phyloP scores from a whole-genome alignment of 2,797 vertebrate genomes.

The Poeciliopsis presidionis region DNA sequence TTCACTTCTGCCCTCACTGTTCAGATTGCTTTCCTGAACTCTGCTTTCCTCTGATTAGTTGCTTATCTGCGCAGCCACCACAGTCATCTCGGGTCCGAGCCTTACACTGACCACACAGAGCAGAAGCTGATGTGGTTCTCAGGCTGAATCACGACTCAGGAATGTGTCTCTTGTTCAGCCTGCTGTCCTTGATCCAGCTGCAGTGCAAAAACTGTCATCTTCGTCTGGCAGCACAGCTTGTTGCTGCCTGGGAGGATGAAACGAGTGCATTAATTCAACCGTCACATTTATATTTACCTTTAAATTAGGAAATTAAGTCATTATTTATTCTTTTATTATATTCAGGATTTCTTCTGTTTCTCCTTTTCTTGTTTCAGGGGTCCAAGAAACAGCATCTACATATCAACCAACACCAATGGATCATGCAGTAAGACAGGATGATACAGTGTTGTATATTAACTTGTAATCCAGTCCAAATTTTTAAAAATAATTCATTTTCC shows the following conservation, averaged over 20 bases:
- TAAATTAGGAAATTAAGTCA: background rate
- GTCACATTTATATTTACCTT: background rate
- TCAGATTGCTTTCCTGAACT: constrained; percentile 22
- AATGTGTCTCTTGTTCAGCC: constrained; percentile 54
- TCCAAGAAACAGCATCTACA: constrained; percentile 84
- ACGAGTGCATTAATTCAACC: constrained; percentile 15
- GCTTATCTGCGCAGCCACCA: constrained; percentile 51
- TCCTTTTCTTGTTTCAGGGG: constrained; percentile 79
- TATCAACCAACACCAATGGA: constrained; percentile 87
- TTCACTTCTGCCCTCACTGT: constrained; percentile 5
- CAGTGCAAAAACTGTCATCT: constrained; percentile 51
- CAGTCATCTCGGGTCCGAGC: constrained; percentile 49
- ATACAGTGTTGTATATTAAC: background rate
- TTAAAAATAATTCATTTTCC: background rate
- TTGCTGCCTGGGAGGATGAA: constrained; percentile 20
- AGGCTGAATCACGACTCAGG: constrained; percentile 63
- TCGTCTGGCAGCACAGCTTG: constrained; percentile 36
- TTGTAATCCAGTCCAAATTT: background rate
- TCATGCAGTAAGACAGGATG: constrained; percentile 90
- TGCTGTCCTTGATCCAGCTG: constrained; percentile 48
- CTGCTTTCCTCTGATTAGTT: constrained; percentile 46
- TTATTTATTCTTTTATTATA: background rate
- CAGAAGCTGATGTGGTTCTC: constrained; percentile 47
- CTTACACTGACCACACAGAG: constrained; percentile 44
- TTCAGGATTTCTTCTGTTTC: background rate